Evolutionary conservation across 2,113 vertebrate species (phyloP).

Genomic region (Astatotilapia flaviijosephi): DNA sequence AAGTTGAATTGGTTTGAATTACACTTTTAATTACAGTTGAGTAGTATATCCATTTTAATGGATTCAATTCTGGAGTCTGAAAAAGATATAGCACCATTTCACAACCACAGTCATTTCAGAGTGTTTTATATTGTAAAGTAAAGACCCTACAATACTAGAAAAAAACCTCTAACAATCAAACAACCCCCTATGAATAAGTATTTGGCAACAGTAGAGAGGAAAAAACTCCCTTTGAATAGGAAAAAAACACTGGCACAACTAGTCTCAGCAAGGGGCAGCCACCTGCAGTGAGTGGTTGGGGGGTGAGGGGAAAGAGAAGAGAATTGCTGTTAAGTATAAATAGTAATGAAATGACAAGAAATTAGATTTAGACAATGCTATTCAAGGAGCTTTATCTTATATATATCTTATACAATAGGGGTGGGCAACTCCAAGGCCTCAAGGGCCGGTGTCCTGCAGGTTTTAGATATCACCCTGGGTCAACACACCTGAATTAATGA

Average conservation of each 20-base stretch:
- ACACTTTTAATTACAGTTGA: no score
- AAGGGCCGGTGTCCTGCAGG: neutral
- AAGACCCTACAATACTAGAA: neutral
- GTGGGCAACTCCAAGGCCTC: neutral
- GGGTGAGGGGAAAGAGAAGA: neutral
- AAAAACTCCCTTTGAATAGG: neutral
- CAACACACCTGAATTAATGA: neutral
- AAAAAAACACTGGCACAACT: neutral
- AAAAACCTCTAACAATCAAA: fast-evolving
- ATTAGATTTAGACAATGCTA: neutral
- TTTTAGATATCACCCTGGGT: neutral
- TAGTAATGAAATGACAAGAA: neutral
- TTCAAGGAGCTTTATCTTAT: neutral
- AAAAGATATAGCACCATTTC: no score
- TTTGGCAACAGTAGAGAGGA: neutral
- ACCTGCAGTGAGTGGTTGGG: neutral
- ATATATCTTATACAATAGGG: neutral
- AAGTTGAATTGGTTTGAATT: no score
- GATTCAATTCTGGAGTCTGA: no score
- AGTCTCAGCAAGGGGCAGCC: neutral
- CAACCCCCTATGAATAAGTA: fast-evolving
- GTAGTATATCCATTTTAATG: no score
- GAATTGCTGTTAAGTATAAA: neutral
- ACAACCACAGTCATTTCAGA: neutral
- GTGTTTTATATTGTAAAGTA: neutral